Evolutionary conservation across 2,113 vertebrate genomes (phyloP), one percentile per base, ranked within the genome.

Genomic region (Grus americana): DNA sequence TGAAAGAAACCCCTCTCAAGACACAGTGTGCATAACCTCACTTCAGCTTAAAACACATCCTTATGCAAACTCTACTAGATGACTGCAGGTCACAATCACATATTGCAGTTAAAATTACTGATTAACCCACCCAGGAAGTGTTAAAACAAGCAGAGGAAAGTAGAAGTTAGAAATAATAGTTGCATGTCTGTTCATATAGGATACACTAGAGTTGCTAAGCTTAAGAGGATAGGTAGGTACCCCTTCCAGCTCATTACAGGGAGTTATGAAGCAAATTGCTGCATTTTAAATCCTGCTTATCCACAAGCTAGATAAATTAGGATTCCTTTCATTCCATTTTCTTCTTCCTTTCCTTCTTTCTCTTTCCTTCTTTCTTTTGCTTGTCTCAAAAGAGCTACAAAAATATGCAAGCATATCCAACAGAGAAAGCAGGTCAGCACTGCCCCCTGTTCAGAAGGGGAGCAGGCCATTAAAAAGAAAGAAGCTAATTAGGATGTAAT

Each of bases 11-110:
- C 2, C 22, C 59, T 61, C 70, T 42, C 72, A 80, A 89, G 70
- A 49, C 23, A 22, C 9, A 59, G 47, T 1, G 0, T 36, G 13
- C 42, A 30, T 3, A 40, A 20, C 32, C 52, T 44, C 1, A 1
- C 46, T 73, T 70, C 19, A 30, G 12, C 57, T 81, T 47, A n/a
- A 74, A 94, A 36, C 52, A 79, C 46, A 79, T 71, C 62, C 71
- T 67, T 9, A 42, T n/a, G 81, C 52, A 67, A 52, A 15, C 38
- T 68, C 29, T 82, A 2, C 71, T 44, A 5, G 5, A 11, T 15
- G 38, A n/a, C 47, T 90, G 73, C 61, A 59, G 90, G 75, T 75
- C 74, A 68, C 13, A 38, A 52, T 61, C 66, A 82, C 62, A 79
- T 44, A 40, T 0, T 72, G 66, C 62, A 49, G 44, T 61, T 49